Evolutionary conservation across 2,888 invertebrate genomes (phyloP).

Genomic region (Sinelater perroti): DNA sequence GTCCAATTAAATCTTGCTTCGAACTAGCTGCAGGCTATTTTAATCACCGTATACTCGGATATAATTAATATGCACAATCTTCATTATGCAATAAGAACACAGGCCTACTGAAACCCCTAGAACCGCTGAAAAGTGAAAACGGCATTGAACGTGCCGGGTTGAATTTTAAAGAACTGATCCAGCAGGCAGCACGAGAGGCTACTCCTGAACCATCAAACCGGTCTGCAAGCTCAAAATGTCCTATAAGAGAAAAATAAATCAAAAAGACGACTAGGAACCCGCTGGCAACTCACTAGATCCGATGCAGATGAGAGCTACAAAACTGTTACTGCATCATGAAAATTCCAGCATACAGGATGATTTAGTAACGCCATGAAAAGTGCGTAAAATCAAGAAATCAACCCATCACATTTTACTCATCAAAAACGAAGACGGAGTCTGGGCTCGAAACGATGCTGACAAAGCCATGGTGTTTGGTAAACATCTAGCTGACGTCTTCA

Average conservation of each 20-base stretch:
- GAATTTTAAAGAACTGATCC: not conserved
- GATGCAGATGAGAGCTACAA: too few species aligned
- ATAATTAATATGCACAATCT: not conserved
- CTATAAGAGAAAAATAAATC: not conserved
- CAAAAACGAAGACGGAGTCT: not conserved
- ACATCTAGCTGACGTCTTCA: constrained; percentile 1
- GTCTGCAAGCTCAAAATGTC: constrained; percentile 1
- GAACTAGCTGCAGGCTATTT: constrained; percentile 1
- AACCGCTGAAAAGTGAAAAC: not conserved
- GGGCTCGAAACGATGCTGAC: not conserved
- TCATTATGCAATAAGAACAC: too few species aligned
- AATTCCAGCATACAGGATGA: not conserved
- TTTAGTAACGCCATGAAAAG: not conserved
- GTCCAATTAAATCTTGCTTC: constrained; percentile 6
- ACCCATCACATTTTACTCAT: not conserved
- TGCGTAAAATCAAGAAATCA: not conserved
- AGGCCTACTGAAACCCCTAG: not conserved
- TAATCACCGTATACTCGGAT: constrained; percentile 9
- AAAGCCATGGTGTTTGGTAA: not conserved
- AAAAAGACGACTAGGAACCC: not conserved
- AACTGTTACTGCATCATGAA: not conserved
- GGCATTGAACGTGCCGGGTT: constrained; percentile 8
- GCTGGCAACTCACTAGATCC: not conserved
- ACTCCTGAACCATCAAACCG: constrained; percentile 12
- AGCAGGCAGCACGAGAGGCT: constrained; percentile 4